phyloP scores from a whole-genome alignment of 2,113 vertebrate species.

The Progne subis region DNA sequence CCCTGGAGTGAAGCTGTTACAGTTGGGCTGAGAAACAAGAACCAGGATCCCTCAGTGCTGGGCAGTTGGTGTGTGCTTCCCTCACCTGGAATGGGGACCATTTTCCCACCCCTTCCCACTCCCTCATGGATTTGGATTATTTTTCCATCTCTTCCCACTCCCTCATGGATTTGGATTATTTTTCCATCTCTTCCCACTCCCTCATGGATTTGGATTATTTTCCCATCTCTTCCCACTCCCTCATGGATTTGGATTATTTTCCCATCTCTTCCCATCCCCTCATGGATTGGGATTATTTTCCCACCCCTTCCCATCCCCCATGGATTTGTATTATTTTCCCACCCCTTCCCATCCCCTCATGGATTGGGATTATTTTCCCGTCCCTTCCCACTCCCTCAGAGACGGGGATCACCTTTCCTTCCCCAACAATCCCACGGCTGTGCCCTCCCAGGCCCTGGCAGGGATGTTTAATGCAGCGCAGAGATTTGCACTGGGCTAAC shows the following conservation, averaged over 20 bases:
- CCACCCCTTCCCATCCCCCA: too few relatives aligned
- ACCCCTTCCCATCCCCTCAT: too few relatives aligned
- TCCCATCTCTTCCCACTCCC: neutral
- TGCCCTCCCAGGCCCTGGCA: neutral
- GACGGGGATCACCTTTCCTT: neutral
- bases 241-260: too few relatives aligned
- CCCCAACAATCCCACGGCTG: neutral
- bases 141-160: too few relatives aligned
- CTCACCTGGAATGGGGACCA: neutral
- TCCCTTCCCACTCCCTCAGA: neutral
- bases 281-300: too few relatives aligned
- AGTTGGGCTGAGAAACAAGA: neutral
- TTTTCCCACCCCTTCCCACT: neutral
- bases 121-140: accelerated
- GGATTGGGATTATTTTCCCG: neutral
- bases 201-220: neutral
- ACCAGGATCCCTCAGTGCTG: neutral
- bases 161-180: accelerated
- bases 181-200: neutral
- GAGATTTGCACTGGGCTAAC: neutral
- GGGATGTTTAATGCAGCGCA: neutral
- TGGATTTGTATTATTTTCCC: too few relatives aligned
- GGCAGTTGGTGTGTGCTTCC: neutral
- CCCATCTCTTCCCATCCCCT: too few relatives aligned
- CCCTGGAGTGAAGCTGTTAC: neutral